Conservation (phyloP, 30 jellyfish, hydroid and myxozoan species). For the Aurelia aurita complex sp. Pacific region DNA sequence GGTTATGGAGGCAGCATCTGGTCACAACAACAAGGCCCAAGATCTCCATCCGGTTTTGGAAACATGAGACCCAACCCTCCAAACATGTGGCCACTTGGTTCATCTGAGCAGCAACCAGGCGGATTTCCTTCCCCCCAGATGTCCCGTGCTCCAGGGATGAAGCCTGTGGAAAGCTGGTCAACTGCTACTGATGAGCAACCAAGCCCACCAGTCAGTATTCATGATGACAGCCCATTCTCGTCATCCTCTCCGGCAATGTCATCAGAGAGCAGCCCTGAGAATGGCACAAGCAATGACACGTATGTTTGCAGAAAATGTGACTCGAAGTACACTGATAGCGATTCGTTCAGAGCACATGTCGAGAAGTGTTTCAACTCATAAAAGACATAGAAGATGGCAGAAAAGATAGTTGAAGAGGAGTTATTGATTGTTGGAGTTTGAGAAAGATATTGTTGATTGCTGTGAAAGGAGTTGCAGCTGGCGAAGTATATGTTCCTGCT, state of each 20-base stretch:
- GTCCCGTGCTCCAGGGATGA: slow-evolving; percentile 70
- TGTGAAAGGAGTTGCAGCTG: not conserved
- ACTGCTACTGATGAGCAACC: slow-evolving; percentile 78
- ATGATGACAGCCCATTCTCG: slow-evolving; percentile 54
- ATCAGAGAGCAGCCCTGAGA: slow-evolving; percentile 66
- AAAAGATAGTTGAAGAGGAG: not conserved
- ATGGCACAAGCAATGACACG: slow-evolving; percentile 45
- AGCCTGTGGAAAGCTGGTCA: slow-evolving; percentile 84
- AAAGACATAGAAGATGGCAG: not conserved
- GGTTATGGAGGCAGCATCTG: slow-evolving; percentile 85
- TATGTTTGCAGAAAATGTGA: slow-evolving; percentile 91
- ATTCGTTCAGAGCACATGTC: slow-evolving; percentile 90
- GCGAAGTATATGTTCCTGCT: no score
- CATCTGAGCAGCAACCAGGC: slow-evolving; percentile 44
- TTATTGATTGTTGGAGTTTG: no score
- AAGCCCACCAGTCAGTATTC: slow-evolving; percentile 43
- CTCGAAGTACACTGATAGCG: slow-evolving; percentile 77
- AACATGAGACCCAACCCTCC: slow-evolving; percentile 57
- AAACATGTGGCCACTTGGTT: slow-evolving; percentile 59
- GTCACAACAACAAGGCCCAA: slow-evolving; percentile 91
- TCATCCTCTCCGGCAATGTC: slow-evolving; percentile 48
- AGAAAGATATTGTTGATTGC: no score
- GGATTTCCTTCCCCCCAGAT: slow-evolving; percentile 62
- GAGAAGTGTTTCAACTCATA: slow-evolving; percentile 87
- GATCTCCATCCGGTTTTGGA: slow-evolving; percentile 69